phyloP scores from a whole-genome alignment of 2,888 invertebrate species.

The Sminthurides aquaticus region DNA sequence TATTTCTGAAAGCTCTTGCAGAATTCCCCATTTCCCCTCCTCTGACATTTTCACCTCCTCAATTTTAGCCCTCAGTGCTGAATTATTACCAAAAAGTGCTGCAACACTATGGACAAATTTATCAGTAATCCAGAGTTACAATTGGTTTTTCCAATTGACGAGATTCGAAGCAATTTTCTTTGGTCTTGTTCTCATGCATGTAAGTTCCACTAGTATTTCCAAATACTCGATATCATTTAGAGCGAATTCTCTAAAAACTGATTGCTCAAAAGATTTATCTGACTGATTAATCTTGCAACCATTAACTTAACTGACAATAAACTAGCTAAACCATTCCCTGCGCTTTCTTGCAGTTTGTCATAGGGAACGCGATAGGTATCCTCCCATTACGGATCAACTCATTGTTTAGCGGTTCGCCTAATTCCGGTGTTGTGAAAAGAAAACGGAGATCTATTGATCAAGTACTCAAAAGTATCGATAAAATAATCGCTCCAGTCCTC shows the following conservation, averaged over 20 bases:
- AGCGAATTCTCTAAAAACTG: no score
- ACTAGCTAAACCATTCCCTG: no score
- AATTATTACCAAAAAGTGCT: not conserved
- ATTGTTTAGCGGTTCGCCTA: not conserved
- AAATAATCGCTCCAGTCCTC: not conserved
- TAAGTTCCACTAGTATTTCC: no score
- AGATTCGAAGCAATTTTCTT: constrained; percentile 4
- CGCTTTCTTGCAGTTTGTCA: not conserved
- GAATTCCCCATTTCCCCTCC: not conserved
- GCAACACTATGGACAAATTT: constrained; percentile 4
- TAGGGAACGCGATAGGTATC: not conserved
- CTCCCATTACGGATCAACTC: constrained; percentile 1
- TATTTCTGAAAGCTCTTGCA: not conserved
- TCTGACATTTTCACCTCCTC: not conserved
- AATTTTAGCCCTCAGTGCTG: not conserved
- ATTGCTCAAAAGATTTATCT: no score
- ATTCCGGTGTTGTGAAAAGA: not conserved
- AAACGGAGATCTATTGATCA: not conserved
- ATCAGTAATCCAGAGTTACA: constrained; percentile 3
- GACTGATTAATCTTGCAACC: no score
- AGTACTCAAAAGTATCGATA: not conserved
- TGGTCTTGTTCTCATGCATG: not conserved
- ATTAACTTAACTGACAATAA: no score
- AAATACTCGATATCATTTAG: no score
- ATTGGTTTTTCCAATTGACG: constrained; percentile 4